phyloP scores from a whole-genome alignment of 2,113 vertebrate species.

The Bostrychus sinensis region DNA sequence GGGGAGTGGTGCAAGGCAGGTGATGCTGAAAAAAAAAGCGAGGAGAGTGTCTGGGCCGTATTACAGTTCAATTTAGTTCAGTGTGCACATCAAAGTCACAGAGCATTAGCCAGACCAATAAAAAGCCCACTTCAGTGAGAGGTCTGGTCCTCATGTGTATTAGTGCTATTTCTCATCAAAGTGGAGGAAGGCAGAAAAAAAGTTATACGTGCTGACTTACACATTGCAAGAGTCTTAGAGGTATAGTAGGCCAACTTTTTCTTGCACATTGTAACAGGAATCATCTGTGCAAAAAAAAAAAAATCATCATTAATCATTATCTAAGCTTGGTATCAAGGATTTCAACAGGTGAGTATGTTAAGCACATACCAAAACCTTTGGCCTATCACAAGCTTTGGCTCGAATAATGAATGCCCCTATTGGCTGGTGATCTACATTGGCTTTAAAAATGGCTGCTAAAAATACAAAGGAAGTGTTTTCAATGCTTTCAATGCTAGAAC shows the following conservation, averaged over 20 bases:
- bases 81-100: constrained; percentile 60
- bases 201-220: constrained; percentile 14
- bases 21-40: constrained; percentile 11
- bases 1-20: constrained; percentile 23
- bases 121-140: constrained; percentile 63
- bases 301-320: too few species aligned
- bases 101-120: constrained; percentile 45
- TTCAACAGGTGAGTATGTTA: too few species aligned
- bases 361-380: too few species aligned
- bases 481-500: too few species aligned
- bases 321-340: too few species aligned
- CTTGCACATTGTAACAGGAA: too few species aligned
- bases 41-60: constrained; percentile 48
- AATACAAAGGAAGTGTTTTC: too few species aligned
- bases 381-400: too few species aligned
- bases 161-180: constrained; percentile 23
- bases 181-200: constrained; percentile 23
- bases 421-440: too few species aligned
- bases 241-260: not conserved
- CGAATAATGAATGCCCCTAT: too few species aligned
- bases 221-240: constrained; percentile 20
- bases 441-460: too few species aligned
- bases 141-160: constrained; percentile 46
- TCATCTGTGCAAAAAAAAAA: too few species aligned
- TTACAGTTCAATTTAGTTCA: constrained; percentile 40